A percentile compares a stretch with the other conserved stretches of the same genome.
These are phyloP conservation scores for Lucifuga dentata DNA, from an alignment of 2,113 vertebrate species.

Conservation along the genomic window DNA sequence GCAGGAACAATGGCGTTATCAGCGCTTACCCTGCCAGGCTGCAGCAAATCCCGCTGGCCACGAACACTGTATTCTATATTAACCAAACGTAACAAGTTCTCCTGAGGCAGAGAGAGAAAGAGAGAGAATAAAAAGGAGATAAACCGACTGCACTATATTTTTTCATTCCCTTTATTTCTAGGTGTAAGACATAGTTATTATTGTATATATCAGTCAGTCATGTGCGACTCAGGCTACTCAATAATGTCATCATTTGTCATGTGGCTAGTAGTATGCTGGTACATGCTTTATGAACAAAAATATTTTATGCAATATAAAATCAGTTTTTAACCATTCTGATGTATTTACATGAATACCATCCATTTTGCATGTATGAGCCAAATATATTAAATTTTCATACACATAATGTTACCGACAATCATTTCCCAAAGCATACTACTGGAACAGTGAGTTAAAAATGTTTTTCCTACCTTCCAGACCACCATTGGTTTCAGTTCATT, in stretches of 20 bases:
- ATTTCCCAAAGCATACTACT: too few species aligned
- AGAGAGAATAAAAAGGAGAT: slow-evolving; percentile 20
- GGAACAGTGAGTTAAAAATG: too few species aligned
- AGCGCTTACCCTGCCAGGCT: slow-evolving; percentile 93
- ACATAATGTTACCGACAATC: too few species aligned
- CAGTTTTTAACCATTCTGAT: too few species aligned
- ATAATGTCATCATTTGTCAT: neutral
- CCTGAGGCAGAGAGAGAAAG: slow-evolving; percentile 79
- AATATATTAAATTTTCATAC: too few species aligned
- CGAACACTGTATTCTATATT: slow-evolving; percentile 92
- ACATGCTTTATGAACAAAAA: too few species aligned
- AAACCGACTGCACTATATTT: slow-evolving; percentile 4
- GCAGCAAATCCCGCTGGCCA: slow-evolving; percentile 87
- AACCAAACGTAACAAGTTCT: slow-evolving; percentile 93
- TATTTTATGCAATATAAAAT: too few species aligned
- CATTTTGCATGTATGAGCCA: too few species aligned
- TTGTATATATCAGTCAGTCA: slow-evolving; percentile 29
- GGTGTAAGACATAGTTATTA: too few species aligned
- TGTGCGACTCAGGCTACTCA: neutral
- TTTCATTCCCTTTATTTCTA: slow-evolving; percentile 4
- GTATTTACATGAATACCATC: too few species aligned
- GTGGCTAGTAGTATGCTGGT: neutral
- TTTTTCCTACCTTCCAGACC: too few species aligned
- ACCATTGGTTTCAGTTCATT: too few species aligned
- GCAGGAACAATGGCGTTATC: slow-evolving; percentile 79